Percentiles rank a stretch among this genome's conserved stretches.
Conservation (phyloP, 2,888 invertebrate species). For the Allophyes oxyacanthae region DNA sequence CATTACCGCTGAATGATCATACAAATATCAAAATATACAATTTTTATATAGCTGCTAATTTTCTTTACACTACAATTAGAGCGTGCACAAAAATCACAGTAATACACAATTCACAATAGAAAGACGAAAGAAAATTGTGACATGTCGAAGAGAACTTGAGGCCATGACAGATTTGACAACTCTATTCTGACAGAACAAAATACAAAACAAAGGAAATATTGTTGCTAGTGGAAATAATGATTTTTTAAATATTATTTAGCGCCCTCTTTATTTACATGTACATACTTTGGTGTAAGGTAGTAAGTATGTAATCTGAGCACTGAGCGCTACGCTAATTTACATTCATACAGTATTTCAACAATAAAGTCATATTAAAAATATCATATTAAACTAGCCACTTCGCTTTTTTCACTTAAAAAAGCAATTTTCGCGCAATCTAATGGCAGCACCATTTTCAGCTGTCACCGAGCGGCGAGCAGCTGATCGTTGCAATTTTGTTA, state of each 20-base stretch:
- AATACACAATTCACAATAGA: slow-evolving; percentile 62
- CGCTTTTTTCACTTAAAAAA: no score
- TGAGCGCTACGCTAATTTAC: no score
- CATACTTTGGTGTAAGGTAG: no score
- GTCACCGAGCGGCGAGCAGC: slow-evolving; percentile 66
- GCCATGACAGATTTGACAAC: slow-evolving; percentile 55
- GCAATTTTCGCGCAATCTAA: background rate
- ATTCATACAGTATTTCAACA: no score
- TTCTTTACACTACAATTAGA: slow-evolving; percentile 46
- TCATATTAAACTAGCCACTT: no score
- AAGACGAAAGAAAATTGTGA: slow-evolving; percentile 58
- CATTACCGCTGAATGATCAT: slow-evolving; percentile 6
- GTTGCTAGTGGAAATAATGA: slow-evolving; percentile 12
- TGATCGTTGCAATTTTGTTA: slow-evolving; percentile 59
- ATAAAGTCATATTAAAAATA: no score
- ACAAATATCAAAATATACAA: slow-evolving; percentile 34
- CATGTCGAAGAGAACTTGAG: no score
- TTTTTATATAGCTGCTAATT: slow-evolving; percentile 48
- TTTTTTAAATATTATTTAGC: background rate
- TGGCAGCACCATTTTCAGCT: slow-evolving; percentile 21
- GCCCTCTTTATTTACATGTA: no score
- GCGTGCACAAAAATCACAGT: slow-evolving; percentile 66
- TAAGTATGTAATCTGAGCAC: no score
- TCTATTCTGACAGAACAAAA: slow-evolving; percentile 24
- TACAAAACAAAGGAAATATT: slow-evolving; percentile 11